Conservation (phyloP, 2,113 vertebrate genomes). For the Todiramphus saurophagus region DNA sequence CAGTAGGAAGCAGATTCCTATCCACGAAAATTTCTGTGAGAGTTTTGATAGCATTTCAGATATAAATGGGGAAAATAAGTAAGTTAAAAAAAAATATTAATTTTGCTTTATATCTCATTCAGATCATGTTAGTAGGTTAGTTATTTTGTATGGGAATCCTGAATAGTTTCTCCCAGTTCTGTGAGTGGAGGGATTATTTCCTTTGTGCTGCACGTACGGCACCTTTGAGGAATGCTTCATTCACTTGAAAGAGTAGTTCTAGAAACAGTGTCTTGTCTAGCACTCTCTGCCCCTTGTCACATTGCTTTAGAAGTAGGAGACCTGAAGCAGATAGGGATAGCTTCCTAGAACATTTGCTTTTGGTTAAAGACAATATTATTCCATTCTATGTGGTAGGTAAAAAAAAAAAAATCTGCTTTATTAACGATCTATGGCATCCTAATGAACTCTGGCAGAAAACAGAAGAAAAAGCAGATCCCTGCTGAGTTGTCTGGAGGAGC, state of each 20-base stretch:
- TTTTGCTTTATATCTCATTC: not conserved
- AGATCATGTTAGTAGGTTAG: not conserved
- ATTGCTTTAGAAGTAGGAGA: not conserved
- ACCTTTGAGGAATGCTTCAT: not conserved
- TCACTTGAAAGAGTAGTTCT: not conserved
- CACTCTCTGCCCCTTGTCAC: not conserved
- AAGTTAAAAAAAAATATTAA: not conserved
- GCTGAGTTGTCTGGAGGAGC: not conserved
- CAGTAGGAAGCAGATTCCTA: not conserved
- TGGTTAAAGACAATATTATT: slow-evolving; percentile 5
- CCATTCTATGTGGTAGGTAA: not conserved
- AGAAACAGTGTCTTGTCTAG: not conserved
- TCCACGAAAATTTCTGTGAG: not conserved
- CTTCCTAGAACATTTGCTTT: not conserved
- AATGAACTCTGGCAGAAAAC: slow-evolving; percentile 35
- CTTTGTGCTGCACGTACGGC: accelerated
- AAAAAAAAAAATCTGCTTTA: slow-evolving; percentile 20
- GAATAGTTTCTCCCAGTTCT: not conserved
- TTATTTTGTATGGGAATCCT: not conserved
- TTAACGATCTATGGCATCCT: not conserved
- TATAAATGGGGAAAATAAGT: not conserved
- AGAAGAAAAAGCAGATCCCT: not conserved
- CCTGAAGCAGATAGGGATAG: not conserved
- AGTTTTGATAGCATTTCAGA: not conserved
- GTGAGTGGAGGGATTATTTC: not conserved